phyloP scores from a whole-genome alignment of 1,140 invertebrate genomes.

The Akabosia matsudoensis region DNA sequence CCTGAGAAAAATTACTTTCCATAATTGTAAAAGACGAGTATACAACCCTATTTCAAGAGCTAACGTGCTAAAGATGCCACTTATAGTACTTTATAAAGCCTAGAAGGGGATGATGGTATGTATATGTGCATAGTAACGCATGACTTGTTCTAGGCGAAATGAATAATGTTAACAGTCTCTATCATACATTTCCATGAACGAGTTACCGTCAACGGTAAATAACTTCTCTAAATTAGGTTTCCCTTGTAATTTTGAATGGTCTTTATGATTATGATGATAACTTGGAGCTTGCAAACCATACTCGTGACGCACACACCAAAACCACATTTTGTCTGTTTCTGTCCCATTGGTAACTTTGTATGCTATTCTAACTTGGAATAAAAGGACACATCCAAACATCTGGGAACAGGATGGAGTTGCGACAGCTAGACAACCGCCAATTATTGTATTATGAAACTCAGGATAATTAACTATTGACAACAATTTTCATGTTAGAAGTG shows the following conservation, averaged over 20 bases:
- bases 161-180: neutral
- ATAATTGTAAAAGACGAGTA: no score
- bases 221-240: slow-evolving; percentile 21
- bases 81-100: neutral
- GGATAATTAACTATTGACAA: no score
- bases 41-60: neutral
- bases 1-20: no score
- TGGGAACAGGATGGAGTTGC: no score
- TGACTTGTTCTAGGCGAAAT: neutral
- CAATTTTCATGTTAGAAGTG: no score
- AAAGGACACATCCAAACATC: no score
- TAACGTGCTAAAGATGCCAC: neutral
- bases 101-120: neutral
- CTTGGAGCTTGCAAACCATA: slow-evolving; percentile 1
- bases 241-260: slow-evolving; percentile 18
- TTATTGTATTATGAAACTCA: no score
- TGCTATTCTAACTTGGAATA: no score
- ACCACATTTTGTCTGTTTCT: neutral
- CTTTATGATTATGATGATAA: slow-evolving; percentile 21
- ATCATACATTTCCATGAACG: slow-evolving; percentile 15
- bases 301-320: neutral
- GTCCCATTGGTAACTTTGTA: no score
- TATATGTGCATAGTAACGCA: neutral
- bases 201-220: slow-evolving; percentile 13
- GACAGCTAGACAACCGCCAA: no score